Evolutionary conservation across 2,797 vertebrate genomes (phyloP), one percentile per base, ranked within the genome.

Genomic region (Ispidina picta): DNA sequence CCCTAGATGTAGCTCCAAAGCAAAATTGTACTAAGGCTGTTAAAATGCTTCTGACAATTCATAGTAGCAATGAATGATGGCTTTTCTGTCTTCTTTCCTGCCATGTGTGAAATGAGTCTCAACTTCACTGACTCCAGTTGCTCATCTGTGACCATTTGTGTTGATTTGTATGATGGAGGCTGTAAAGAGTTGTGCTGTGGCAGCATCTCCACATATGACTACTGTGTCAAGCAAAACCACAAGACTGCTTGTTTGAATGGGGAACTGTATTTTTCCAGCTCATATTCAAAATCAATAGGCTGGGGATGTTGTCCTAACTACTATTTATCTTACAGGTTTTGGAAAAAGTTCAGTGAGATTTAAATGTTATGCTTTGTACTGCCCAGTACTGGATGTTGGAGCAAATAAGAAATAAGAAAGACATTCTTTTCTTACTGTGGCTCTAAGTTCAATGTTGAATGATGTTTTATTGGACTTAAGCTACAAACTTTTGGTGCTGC

Each of bases 81-180:
- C 6, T 86, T 86, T 89, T 62, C 85, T 78, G 39, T 78, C 94
- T 69, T 69, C 73, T 82, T 89, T 92, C 72, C 91, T 65, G 44
- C 90, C 90, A 66, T 56, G 93, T 39, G 28, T 86, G 90, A 96
- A 96, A 94, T 90, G 66, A 95, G 71, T 89, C 75, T 93, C 71
- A 77, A 44, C 76, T 43, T 93, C 91, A 59, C 35, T 74, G 87
- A 60, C 35, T 75, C 25, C 20, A 15, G 55, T 77, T 71, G 63
- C 70, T 90, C 76, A 0, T 35, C 73, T 70, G 86, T 59, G 51
- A 81, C 56, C 39, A 8, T 43, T 88, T 92, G 82, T 78, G 25
- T 28, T 92, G 68, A 41, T 39, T 43, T 81, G 11, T 35, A 2
- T 41, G 23, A 66, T 35, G 16, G 43, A 83, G 41, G 44, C n/a